Conservation (phyloP, 1,140 invertebrate genomes). For the Papilio aristodemus region DNA sequence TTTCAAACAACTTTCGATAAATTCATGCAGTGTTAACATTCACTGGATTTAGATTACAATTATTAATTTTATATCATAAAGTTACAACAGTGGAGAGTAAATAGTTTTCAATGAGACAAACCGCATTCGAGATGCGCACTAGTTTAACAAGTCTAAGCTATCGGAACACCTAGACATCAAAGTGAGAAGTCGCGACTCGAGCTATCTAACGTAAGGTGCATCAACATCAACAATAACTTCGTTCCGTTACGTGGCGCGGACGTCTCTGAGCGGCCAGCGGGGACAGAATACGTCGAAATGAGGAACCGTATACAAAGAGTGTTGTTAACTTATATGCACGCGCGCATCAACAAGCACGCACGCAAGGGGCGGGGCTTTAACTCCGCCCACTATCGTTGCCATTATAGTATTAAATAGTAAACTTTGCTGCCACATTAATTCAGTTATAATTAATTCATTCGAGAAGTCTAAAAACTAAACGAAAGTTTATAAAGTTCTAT, state of each 20-base stretch:
- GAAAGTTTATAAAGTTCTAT: too few species aligned
- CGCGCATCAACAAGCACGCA: not conserved
- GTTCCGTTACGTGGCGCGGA: constrained; percentile 17
- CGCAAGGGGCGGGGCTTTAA: not conserved
- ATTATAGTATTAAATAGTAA: not conserved
- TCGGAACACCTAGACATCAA: constrained; percentile 69
- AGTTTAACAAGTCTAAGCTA: constrained; percentile 61
- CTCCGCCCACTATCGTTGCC: not conserved
- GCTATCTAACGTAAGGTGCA: constrained; percentile 66
- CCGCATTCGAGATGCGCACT: constrained; percentile 34
- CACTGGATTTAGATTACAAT: not conserved
- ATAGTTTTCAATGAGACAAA: not conserved
- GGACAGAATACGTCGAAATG: constrained; percentile 4
- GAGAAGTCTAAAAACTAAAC: too few species aligned
- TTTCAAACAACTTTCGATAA: constrained; percentile 39
- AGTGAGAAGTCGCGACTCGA: constrained; percentile 60
- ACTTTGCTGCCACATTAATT: not conserved
- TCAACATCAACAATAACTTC: constrained; percentile 58
- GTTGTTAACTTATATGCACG: not conserved
- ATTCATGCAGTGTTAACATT: constrained; percentile 36
- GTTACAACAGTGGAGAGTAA: constrained; percentile 23
- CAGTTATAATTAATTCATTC: too few species aligned
- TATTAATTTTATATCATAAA: not conserved
- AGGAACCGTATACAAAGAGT: not conserved
- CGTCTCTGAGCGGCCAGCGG: constrained; percentile 3